Percentiles rank a stretch among this genome's conserved stretches.
These are phyloP conservation scores for Mechanitis messenoides DNA, from an alignment of 2,888 invertebrate genomes.

Conservation along the genomic window DNA sequence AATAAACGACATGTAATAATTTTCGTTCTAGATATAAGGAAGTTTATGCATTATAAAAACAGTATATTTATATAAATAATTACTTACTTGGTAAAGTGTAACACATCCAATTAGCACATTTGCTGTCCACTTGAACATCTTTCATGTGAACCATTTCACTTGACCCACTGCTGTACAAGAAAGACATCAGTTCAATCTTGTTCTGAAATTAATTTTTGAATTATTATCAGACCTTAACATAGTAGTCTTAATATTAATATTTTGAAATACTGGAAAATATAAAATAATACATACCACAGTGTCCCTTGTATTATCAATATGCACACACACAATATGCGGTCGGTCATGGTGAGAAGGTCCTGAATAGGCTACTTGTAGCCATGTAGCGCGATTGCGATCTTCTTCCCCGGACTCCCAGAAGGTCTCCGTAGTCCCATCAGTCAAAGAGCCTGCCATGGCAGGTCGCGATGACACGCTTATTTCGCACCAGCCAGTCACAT, in stretches of 20 bases:
- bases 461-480: conserved; percentile 94
- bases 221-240: not conserved
- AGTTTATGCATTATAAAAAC: too few species aligned
- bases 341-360: conserved; percentile 68
- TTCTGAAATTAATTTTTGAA: conserved; percentile 77
- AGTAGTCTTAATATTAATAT: not conserved
- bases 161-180: conserved; percentile 87
- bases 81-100: conserved; percentile 84
- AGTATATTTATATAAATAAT: not conserved
- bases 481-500: conserved; percentile 85
- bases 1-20: too few species aligned
- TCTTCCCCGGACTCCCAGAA: conserved; percentile 99
- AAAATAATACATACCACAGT: conserved; percentile 79
- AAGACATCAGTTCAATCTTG: conserved; percentile 90
- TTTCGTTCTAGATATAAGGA: too few species aligned
- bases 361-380: conserved; percentile 77
- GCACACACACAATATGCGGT: conserved; percentile 88
- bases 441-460: conserved; percentile 94
- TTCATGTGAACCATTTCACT: conserved; percentile 89
- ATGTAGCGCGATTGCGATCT: conserved; percentile 94
- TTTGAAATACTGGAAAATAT: not conserved
- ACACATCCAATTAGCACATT: conserved; percentile 93
- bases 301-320: conserved; percentile 96
- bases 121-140: conserved; percentile 89
- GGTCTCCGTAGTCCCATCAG: conserved; percentile 96